Conservation (phyloP, 2,113 vertebrate genomes). For the Isichthys henryi region DNA sequence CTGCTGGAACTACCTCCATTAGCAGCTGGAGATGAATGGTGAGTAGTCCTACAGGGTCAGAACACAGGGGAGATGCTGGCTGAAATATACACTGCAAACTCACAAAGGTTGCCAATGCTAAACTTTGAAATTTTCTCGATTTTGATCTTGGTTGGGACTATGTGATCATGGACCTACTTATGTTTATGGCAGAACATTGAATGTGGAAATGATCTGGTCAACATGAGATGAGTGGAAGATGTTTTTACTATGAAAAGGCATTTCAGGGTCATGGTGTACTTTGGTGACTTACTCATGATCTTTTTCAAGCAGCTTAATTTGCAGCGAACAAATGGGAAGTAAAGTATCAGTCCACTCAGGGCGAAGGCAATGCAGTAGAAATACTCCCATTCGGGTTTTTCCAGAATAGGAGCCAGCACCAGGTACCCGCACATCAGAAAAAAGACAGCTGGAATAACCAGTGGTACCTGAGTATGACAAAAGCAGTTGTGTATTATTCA, state of each 20-base stretch:
- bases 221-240: neutral
- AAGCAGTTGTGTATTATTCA: neutral
- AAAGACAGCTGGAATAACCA: constrained; percentile 68
- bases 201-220: neutral
- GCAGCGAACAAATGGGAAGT: constrained; percentile 71
- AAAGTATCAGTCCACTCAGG: constrained; percentile 73
- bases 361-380: constrained; percentile 84
- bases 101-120: constrained; percentile 4
- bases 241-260: neutral
- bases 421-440: constrained; percentile 63
- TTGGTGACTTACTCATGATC: constrained; percentile 71
- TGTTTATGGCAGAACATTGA: neutral
- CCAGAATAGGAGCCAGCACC: constrained; percentile 81
- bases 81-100: neutral
- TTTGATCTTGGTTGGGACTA: neutral
- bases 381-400: constrained; percentile 67
- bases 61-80: neutral
- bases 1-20: constrained; percentile 81
- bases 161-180: neutral
- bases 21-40: constrained; percentile 87
- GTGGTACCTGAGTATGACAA: constrained; percentile 68
- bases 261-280: neutral
- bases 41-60: constrained; percentile 59
- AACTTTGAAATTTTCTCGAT: neutral
- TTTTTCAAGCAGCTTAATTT: constrained; percentile 71